phyloP scores from a whole-genome alignment of 2,888 invertebrate species.

The Drosophila falleni region DNA sequence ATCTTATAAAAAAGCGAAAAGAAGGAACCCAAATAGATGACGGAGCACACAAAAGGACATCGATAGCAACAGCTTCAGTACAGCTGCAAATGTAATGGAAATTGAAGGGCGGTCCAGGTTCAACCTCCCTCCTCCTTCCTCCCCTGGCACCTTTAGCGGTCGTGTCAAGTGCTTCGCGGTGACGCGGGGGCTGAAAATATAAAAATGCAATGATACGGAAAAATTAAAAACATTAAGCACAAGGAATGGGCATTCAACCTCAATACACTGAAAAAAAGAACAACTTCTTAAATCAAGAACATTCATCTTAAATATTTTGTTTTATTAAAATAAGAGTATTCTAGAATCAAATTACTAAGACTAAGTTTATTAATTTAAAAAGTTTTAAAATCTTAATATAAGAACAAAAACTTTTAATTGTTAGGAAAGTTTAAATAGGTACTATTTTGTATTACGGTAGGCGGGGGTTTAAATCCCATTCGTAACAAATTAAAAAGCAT shows the following conservation, averaged over 20 bases:
- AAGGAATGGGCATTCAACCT: constrained; percentile 18
- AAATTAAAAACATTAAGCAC: constrained; percentile 78
- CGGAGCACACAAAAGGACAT: constrained; percentile 82
- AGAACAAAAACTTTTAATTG: too few relatives aligned
- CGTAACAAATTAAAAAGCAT: too few relatives aligned
- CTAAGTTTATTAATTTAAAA: too few relatives aligned
- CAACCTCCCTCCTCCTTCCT: background rate
- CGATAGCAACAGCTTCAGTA: constrained; percentile 72
- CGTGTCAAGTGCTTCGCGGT: constrained; percentile 72
- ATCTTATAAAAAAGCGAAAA: constrained; percentile 60
- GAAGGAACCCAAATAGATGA: constrained; percentile 65
- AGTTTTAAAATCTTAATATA: too few relatives aligned
- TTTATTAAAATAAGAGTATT: too few relatives aligned
- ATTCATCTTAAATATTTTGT: too few relatives aligned
- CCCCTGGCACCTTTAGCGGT: constrained; percentile 63
- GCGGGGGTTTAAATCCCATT: too few relatives aligned
- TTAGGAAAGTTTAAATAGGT: too few relatives aligned
- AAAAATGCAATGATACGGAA: constrained; percentile 81
- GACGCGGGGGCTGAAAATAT: constrained; percentile 37
- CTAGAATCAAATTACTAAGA: too few relatives aligned
- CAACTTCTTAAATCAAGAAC: too few relatives aligned
- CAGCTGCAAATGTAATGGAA: constrained; percentile 77
- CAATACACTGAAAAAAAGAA: too few relatives aligned
- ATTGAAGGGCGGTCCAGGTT: constrained; percentile 70
- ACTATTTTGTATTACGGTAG: too few relatives aligned